Conservation (phyloP, 2,888 invertebrate genomes). For the Glaucopsyche alexis region DNA sequence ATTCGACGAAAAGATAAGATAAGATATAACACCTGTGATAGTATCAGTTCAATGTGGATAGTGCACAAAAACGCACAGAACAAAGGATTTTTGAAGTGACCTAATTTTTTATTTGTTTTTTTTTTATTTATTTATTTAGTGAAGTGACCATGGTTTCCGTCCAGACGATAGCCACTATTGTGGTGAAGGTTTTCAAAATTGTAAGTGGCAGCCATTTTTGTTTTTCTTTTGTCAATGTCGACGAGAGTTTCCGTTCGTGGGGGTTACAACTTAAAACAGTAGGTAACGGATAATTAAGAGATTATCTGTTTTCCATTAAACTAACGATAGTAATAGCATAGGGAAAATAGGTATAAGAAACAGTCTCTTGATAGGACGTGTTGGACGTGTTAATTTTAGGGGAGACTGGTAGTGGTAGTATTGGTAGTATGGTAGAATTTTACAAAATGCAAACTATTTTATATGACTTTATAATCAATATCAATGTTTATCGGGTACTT, state of each 20-base stretch:
- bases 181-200: constrained; percentile 90
- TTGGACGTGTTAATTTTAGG: no score
- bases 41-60: constrained; percentile 55
- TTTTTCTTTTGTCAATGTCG: no score
- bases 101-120: constrained; percentile 36
- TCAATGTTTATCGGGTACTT: not conserved
- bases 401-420: no score
- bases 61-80: constrained; percentile 60
- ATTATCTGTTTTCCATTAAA: no score
- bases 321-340: no score
- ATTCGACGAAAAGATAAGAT: constrained; percentile 74
- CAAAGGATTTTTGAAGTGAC: constrained; percentile 49
- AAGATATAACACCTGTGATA: constrained; percentile 65
- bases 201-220: constrained; percentile 75
- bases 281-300: no score
- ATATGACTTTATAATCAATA: constrained; percentile 24
- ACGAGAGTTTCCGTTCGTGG: no score
- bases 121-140: constrained; percentile 15
- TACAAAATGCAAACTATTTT: not conserved
- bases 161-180: constrained; percentile 89
- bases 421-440: no score
- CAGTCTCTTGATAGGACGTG: no score
- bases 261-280: no score
- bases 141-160: constrained; percentile 86
- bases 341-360: no score